Conservation (phyloP, 2,888 invertebrate species). For the Oeneis ivallda region DNA sequence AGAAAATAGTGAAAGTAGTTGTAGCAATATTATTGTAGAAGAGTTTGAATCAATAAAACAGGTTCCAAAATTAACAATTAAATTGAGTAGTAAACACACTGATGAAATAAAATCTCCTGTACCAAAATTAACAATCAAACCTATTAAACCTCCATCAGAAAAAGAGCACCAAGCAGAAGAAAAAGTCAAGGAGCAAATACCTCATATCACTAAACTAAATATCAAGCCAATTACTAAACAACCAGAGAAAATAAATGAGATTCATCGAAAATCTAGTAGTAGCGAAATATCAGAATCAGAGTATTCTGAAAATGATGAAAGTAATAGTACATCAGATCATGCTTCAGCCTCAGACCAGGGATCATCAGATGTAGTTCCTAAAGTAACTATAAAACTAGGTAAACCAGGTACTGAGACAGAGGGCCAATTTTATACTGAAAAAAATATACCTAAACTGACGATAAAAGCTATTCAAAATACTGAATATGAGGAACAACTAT, state of each 20-base stretch:
- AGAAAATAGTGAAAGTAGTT: conserved; percentile 45
- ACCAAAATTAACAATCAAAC: conserved; percentile 72
- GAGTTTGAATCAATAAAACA: conserved; percentile 59
- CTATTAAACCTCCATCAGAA: conserved; percentile 55
- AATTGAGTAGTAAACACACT: conserved; percentile 62
- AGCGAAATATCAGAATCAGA: conserved; percentile 80
- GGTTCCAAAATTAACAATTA: conserved; percentile 78
- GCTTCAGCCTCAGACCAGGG: conserved; percentile 71
- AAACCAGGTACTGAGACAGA: conserved; percentile 73
- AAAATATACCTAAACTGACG: conserved; percentile 72
- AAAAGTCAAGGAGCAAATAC: conserved; percentile 58
- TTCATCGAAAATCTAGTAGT: conserved; percentile 75
- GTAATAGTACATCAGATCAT: conserved; percentile 71
- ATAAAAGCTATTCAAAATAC: conserved; percentile 68
- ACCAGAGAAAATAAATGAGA: conserved; percentile 72
- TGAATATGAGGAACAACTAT: conserved; percentile 61
- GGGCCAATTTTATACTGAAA: conserved; percentile 72
- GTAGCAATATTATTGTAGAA: conserved; percentile 35
- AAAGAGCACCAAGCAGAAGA: conserved; percentile 43
- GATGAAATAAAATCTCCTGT: conserved; percentile 68
- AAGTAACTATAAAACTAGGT: conserved; percentile 75
- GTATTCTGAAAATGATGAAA: conserved; percentile 80
- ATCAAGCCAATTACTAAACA: conserved; percentile 77
- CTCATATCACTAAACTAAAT: conserved; percentile 70
- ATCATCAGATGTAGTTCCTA: conserved; percentile 64